Conservation (phyloP, 1,140 invertebrate genomes). For the Drosophila melanogaster region Release_6_plus_ISO1_MT NT_033777.3:13319001-13319500, state of each 20-base stretch:
- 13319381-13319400: background rate
- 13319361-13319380: background rate
- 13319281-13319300: background rate
- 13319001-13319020: too few species aligned
- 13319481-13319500: too few species aligned
- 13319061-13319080: too few species aligned
- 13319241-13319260: background rate
- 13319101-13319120: background rate
- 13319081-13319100: too few species aligned
- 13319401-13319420: background rate
- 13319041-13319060: background rate
- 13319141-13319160: constrained; percentile 4
- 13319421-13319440: too few species aligned
- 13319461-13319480: too few species aligned
- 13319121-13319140: constrained; percentile 16
- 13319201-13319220: constrained; percentile 19
- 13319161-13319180: constrained; percentile 20
- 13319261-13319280: background rate
- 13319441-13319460: too few species aligned
- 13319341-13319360: background rate
- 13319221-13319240: constrained; percentile 26
- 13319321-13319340: too few species aligned
- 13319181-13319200: constrained; percentile 19
- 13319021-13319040: background rate
- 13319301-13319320: background rate